Conservation (phyloP, 2,113 vertebrate genomes). For the Octodon degus region DNA sequence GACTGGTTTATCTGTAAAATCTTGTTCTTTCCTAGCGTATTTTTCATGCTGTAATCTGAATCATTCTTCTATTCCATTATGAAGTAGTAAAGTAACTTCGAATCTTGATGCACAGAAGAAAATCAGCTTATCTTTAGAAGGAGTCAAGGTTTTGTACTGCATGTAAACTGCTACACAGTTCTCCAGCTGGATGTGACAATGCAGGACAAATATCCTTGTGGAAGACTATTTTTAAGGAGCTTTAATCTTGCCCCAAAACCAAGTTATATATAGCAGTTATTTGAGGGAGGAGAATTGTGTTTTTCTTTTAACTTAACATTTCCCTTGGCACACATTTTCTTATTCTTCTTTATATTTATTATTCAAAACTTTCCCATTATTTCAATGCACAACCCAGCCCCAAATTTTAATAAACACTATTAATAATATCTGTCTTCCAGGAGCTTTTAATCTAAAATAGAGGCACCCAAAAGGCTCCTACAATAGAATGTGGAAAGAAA, state of each 20-base stretch:
- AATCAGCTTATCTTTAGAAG: conserved; percentile 75
- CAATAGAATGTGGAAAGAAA: not conserved
- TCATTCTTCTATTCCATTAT: conserved; percentile 70
- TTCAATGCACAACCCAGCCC: not conserved
- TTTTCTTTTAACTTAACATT: conserved; percentile 34
- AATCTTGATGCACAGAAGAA: conserved; percentile 70
- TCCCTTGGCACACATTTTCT: conserved; percentile 7
- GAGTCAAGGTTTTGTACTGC: conserved; percentile 48
- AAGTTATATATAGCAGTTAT: conserved; percentile 52
- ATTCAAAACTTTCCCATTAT: conserved; percentile 32
- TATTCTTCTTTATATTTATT: conserved; percentile 4
- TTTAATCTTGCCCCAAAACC: conserved; percentile 54
- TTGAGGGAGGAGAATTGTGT: not conserved
- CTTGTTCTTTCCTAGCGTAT: conserved; percentile 57
- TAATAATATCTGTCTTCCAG: not conserved
- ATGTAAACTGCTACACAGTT: conserved; percentile 47
- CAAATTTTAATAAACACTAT: conserved; percentile 16
- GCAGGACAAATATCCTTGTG: conserved; percentile 58
- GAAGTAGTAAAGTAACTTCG: conserved; percentile 65
- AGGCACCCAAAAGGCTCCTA: not conserved
- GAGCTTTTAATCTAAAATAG: not conserved
- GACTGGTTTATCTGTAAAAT: conserved; percentile 66
- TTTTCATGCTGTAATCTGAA: conserved; percentile 58
- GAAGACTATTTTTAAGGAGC: conserved; percentile 46
- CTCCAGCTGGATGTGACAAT: conserved; percentile 52